Evolutionary conservation across 2,888 invertebrate species (phyloP).

Genomic region (Drosophila subquinaria): DNA sequence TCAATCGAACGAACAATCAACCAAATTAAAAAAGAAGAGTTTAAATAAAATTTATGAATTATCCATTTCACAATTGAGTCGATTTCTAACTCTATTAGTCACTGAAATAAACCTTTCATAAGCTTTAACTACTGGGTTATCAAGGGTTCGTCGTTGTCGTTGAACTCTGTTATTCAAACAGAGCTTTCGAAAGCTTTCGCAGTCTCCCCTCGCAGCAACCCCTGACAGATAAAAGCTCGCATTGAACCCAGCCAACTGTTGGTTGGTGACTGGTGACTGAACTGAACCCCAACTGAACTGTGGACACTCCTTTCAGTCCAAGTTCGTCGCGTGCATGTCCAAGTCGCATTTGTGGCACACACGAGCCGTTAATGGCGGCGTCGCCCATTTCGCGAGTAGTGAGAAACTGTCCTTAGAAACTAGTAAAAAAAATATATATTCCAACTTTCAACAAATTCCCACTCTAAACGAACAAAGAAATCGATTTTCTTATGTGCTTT

Average conservation of each 20-base stretch:
- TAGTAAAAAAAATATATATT: slow-evolving; percentile 15
- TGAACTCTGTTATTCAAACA: slow-evolving; percentile 41
- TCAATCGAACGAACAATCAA: no score
- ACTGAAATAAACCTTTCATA: background rate
- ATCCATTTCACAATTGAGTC: no score
- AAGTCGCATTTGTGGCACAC: slow-evolving; percentile 61
- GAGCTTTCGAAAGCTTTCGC: slow-evolving; percentile 48
- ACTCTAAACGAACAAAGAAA: slow-evolving; percentile 22
- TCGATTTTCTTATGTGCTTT: slow-evolving; percentile 53
- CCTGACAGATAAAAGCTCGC: slow-evolving; percentile 38
- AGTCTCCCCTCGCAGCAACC: slow-evolving; percentile 16
- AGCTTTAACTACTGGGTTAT: background rate
- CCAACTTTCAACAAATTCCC: slow-evolving; percentile 1
- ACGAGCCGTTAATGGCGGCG: slow-evolving; percentile 54
- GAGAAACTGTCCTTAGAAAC: slow-evolving; percentile 41
- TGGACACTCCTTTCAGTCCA: slow-evolving; percentile 74
- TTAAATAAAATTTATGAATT: no score
- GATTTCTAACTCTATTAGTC: background rate
- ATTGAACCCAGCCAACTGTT: slow-evolving; percentile 29
- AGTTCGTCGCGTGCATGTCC: slow-evolving; percentile 71
- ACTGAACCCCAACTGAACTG: background rate
- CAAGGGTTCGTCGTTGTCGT: slow-evolving; percentile 11
- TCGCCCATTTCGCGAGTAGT: slow-evolving; percentile 17
- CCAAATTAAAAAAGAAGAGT: no score
- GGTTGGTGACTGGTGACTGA: slow-evolving; percentile 5